phyloP scores from a whole-genome alignment of 2,113 vertebrate species.

The Delphinus delphis region DNA sequence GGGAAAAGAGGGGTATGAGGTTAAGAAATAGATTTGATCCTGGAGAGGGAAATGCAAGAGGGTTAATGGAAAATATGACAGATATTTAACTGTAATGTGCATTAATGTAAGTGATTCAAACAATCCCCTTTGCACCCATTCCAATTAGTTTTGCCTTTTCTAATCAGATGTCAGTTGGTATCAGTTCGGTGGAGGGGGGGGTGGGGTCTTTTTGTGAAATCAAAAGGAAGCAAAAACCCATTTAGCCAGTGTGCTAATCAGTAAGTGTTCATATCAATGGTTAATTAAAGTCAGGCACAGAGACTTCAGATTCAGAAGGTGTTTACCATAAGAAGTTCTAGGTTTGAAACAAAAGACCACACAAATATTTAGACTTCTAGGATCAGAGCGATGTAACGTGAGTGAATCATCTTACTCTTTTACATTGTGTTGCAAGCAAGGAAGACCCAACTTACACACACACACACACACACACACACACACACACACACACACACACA shows the following conservation, averaged over 20 bases:
- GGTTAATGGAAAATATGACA: constrained; percentile 72
- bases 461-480: constrained; percentile 57
- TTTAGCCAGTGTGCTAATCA: constrained; percentile 49
- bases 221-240: constrained; percentile 59
- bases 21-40: constrained; percentile 65
- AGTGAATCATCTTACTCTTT: constrained; percentile 76
- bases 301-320: constrained; percentile 55
- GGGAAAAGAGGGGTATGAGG: constrained; percentile 12
- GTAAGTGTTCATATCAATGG: constrained; percentile 67
- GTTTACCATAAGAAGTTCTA: constrained; percentile 63
- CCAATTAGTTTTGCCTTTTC: constrained; percentile 65
- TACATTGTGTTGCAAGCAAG: constrained; percentile 66
- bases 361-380: constrained; percentile 70
- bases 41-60: constrained; percentile 34
- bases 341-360: background rate
- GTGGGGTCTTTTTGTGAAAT: constrained; percentile 50
- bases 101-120: constrained; percentile 55
- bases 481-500: constrained; percentile 62
- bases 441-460: constrained; percentile 44
- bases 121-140: constrained; percentile 43
- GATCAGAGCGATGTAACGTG: constrained; percentile 48
- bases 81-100: constrained; percentile 57
- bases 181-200: background rate
- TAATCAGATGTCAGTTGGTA: constrained; percentile 51
- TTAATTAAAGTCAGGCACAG: constrained; percentile 76